Conservation (phyloP, 2,888 invertebrate species). For the Gari tellinella region DNA sequence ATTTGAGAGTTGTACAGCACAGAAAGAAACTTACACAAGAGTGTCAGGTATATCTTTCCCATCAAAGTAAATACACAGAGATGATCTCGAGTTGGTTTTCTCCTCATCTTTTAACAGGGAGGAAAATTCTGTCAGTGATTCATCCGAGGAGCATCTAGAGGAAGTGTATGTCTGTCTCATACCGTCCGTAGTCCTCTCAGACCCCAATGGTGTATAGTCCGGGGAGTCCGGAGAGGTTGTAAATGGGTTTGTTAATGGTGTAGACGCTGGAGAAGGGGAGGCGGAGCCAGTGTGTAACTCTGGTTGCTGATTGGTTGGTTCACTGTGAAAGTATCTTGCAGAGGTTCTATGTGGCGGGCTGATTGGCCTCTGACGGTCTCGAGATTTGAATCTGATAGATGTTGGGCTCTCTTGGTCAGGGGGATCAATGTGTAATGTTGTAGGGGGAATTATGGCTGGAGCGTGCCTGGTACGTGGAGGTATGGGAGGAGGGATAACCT, state of each 20-base stretch:
- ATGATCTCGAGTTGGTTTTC: constrained; percentile 70
- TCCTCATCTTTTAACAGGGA: constrained; percentile 83
- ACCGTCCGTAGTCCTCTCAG: constrained; percentile 10
- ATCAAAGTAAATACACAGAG: constrained; percentile 77
- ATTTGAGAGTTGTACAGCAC: constrained; percentile 2
- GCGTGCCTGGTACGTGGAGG: constrained; percentile 42
- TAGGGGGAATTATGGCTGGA: neutral
- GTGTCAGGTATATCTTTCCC: constrained; percentile 59
- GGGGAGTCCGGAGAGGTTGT: constrained; percentile 14
- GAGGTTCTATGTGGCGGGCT: constrained; percentile 23
- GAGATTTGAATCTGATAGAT: constrained; percentile 14
- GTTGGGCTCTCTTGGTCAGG: neutral
- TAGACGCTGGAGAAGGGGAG: no score
- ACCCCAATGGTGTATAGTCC: neutral
- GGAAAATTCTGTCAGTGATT: constrained; percentile 86
- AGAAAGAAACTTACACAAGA: constrained; percentile 34
- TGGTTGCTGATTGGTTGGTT: neutral
- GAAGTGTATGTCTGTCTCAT: constrained; percentile 78
- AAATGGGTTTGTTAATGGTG: constrained; percentile 28
- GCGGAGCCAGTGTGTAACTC: neutral
- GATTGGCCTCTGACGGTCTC: constrained; percentile 44
- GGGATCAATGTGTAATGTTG: neutral
- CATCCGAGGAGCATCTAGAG: constrained; percentile 82
- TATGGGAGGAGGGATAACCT: constrained; percentile 15
- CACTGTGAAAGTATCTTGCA: neutral